These are phyloP conservation scores for Tipula unca DNA, from an alignment of 2,888 invertebrate genomes.

Conservation along the genomic window DNA sequence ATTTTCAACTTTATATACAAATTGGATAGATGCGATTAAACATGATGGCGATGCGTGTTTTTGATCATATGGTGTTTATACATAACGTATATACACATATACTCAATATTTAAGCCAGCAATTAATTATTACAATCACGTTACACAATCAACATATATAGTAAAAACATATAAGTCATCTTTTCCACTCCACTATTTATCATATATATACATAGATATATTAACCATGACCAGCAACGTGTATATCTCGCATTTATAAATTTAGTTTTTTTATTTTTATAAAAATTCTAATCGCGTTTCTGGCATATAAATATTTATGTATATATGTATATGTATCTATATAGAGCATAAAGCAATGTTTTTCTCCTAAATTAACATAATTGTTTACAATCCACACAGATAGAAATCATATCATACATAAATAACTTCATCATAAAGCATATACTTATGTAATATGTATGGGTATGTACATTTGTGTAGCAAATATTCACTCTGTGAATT, in stretches of 20 bases:
- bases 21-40: too few relatives aligned
- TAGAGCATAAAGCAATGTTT: not conserved
- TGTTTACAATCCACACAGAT: constrained; percentile 8
- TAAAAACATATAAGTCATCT: not conserved
- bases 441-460: not conserved
- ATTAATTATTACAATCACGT: not conserved
- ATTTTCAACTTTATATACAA: too few relatives aligned
- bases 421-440: not conserved
- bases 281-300: not conserved
- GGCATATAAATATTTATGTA: not conserved
- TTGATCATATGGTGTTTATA: not conserved
- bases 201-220: too few relatives aligned
- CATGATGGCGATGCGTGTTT: too few relatives aligned
- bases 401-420: not conserved
- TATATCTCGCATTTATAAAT: too few relatives aligned
- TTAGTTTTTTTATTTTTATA: too few relatives aligned
- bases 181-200: not conserved
- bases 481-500: not conserved
- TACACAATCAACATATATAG: not conserved
- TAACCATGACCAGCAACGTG: not conserved
- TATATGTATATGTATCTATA: too few relatives aligned
- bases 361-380: constrained; percentile 14
- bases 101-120: not conserved
- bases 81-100: not conserved
- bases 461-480: not conserved